These are phyloP conservation scores for Mirza zaza DNA, from an alignment of 2,113 vertebrate genomes.

Conservation along the genomic window DNA sequence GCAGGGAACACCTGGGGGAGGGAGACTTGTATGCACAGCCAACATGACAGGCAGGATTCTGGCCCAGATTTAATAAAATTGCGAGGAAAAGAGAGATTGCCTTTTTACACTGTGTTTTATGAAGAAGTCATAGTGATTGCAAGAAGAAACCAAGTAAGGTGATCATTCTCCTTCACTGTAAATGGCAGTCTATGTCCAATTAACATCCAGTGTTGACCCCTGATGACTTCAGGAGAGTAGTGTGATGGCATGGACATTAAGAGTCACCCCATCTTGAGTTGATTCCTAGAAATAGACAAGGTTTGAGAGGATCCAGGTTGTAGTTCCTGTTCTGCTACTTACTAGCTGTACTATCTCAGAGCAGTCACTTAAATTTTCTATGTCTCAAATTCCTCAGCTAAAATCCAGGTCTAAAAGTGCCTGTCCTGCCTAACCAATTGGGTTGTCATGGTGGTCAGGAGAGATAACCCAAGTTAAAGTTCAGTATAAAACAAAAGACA, in stretches of 20 bases:
- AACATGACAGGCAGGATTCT: no score
- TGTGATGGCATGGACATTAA: fast-evolving
- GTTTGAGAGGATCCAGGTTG: neutral
- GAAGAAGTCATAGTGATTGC: neutral
- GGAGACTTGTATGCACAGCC: fast-evolving
- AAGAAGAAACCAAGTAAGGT: neutral
- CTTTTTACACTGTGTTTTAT: neutral
- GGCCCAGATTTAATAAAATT: neutral
- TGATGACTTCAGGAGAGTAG: neutral
- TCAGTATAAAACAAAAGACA: neutral
- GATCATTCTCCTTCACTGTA: neutral
- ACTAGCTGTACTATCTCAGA: no score
- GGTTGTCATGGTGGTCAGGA: fast-evolving
- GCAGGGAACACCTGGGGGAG: no score
- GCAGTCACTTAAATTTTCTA: neutral
- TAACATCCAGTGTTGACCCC: neutral
- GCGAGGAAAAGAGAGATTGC: neutral
- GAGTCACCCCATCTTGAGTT: neutral
- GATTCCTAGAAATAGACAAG: neutral
- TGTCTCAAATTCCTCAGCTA: neutral
- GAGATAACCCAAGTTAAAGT: neutral
- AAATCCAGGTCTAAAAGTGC: neutral
- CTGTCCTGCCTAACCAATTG: neutral
- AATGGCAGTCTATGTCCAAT: neutral
- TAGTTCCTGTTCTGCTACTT: neutral